Evolutionary conservation across 2,888 invertebrate species (phyloP), one percentile per base, ranked within the genome.

Genomic region (Brassicogethes aeneus): DNA sequence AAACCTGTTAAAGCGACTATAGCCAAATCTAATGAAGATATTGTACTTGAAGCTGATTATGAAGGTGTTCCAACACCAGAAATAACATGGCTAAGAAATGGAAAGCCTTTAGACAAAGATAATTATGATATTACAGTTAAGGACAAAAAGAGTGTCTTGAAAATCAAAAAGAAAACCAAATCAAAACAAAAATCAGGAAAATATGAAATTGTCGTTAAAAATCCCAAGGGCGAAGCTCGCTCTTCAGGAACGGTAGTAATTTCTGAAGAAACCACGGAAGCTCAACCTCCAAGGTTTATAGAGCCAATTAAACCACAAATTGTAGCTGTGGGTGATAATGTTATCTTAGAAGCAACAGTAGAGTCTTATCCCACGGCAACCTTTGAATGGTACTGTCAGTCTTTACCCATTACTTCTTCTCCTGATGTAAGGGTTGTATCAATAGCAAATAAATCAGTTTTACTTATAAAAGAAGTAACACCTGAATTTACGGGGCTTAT

Each of bases 371-470:
- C 91, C 2, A 73, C 74, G 37, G 87, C 88, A 33, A 86, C 87
- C 2, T 90, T 91, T 73, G 85, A 85, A 63, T 92, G 92, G 92
- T 90, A 82, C 65, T 75, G 83, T 47, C 81, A 86, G 52, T 79
- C 79, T 32, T 77, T 75, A 50, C 85, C 85, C 33, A 71, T 91
- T 33, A 74, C 77, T 62, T 77, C 80, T 41, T 79, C 83, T 39
- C 72, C 80, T 39, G 81, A 81, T 52, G 73, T 81, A 48, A 77
- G 85, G 53, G 81, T 87, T 50, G 78, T 83, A 5, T 82, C 83
- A 10, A 75, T 76, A 57, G 81, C 80, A 31, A 90, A 90, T 60
- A 77, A 79, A 56, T 88, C 90, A n/a, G 79, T 85, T 41, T 70
- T 92, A 14, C 71, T 87, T 49, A 80, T 91, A 45, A 80, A 82